Evolutionary conservation across 2,797 vertebrate species (phyloP).

Genomic region (Phrynocephalus vlangalii): DNA sequence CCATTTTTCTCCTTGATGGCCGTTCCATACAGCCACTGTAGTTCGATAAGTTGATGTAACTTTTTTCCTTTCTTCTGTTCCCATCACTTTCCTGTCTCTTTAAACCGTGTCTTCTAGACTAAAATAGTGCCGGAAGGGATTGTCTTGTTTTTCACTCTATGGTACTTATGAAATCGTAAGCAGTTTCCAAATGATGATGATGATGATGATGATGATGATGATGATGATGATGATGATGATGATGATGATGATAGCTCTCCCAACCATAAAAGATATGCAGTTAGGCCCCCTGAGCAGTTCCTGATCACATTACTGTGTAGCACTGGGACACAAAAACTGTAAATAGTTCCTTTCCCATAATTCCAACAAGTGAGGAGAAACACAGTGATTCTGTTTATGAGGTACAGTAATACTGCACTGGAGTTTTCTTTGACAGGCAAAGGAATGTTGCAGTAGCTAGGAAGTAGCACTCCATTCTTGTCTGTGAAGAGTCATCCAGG

Average conservation of each 20-base stretch:
- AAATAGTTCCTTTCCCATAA: background rate
- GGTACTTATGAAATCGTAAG: background rate
- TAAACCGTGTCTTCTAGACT: background rate
- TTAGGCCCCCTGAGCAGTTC: background rate
- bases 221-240: background rate
- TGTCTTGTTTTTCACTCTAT: background rate
- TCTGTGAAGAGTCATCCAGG: no score
- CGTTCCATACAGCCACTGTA: background rate
- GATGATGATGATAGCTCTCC: background rate
- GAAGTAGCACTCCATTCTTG: slow-evolving; percentile 10
- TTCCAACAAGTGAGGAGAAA: background rate
- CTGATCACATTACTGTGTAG: background rate
- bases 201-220: background rate
- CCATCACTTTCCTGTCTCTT: background rate
- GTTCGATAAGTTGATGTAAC: background rate
- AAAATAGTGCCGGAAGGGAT: background rate
- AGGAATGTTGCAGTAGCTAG: background rate
- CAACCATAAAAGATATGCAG: background rate
- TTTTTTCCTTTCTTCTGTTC: background rate
- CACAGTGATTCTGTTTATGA: background rate
- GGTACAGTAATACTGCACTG: background rate
- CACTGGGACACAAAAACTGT: no score
- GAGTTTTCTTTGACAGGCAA: background rate
- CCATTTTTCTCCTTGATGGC: background rate
- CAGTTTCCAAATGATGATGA: background rate